Evolutionary conservation across 2,797 vertebrate genomes (phyloP).

Genomic region (Odontamblyopus lacepedii): DNA sequence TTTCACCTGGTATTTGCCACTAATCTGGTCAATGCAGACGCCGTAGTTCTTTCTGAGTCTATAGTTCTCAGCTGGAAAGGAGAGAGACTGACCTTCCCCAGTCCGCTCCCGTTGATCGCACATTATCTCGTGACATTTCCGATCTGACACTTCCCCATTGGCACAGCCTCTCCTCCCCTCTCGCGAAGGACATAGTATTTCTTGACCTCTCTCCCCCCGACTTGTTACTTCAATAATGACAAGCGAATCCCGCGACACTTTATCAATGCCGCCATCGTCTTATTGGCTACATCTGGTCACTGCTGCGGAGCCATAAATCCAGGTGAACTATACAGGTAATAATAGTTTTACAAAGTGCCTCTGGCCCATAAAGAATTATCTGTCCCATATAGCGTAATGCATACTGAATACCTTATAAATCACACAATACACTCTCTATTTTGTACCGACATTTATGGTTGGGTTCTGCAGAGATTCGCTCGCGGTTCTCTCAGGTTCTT

Average conservation of each 20-base stretch:
- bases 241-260: conserved; percentile 23
- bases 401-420: conserved; percentile 16
- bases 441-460: conserved; percentile 6
- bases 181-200: conserved; percentile 51
- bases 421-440: conserved; percentile 12
- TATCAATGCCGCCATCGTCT: conserved; percentile 15
- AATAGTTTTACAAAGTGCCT: conserved; percentile 19
- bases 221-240: conserved; percentile 39
- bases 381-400: conserved; percentile 16
- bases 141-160: conserved; percentile 66
- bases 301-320: conserved; percentile 11
- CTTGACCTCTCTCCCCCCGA: conserved; percentile 38
- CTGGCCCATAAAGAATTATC: conserved; percentile 22
- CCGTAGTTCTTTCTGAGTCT: conserved; percentile 38
- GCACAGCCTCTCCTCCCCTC: conserved; percentile 53
- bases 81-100: conserved; percentile 71
- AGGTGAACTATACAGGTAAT: conserved; percentile 9
- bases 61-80: conserved; percentile 50
- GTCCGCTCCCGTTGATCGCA: conserved; percentile 73
- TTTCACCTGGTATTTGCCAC: conserved; percentile 43
- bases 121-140: conserved; percentile 79
- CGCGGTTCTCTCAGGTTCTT: conserved; percentile 30
- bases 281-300: conserved; percentile 10
- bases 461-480: conserved; percentile 10
- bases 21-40: conserved; percentile 49